Evolutionary conservation across 2,888 invertebrate genomes (phyloP), one percentile per base, ranked within the genome.

Genomic region (Drosophila meridiana): DNA sequence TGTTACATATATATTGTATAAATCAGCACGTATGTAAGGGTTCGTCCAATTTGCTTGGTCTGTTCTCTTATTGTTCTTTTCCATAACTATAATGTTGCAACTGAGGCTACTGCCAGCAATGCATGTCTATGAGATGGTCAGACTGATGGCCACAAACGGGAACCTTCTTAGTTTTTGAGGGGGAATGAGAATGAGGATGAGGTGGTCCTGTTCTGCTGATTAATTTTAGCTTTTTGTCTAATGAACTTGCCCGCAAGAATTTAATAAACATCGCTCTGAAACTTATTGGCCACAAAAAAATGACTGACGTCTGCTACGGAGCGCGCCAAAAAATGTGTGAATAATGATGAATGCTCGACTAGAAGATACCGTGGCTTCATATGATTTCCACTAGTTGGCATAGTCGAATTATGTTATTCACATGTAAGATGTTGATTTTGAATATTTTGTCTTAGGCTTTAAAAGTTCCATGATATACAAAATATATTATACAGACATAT

Each of bases 201-300:
- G 52, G 32, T 30, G 14, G 38, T 38, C 4, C 50, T 58, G 63
- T 9, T 40, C 5, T 26, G 59, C 55, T 85, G 89, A 85, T 89
- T 85, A 89, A 89, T 89, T 87, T 84, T 40, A 70, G 85, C 87
- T 87, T 79, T 87, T 87, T 87, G 82, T 80, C 88, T 86, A 86
- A 89, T 86, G 90, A 86, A 87, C 85, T 86, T 76, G 82, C 65
- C 80, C 68, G 65, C 73, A 82, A 71, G 78, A 86, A 86, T 86
- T 86, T 86, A 89, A 86, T 86, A 86, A 89, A 87, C 80, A 76
- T 47, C 61, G 58, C 60, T 68, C 60, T 48, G 50, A 63, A 68
- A 56, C 69, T 84, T 84, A 84, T 78, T 78, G 56, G 20, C 76
- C 79, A 79, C 87, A 85, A 79, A 79, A 78, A 70, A 78, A 69